These are phyloP conservation scores for Grammomys dolichurus DNA, from an alignment of 2,113 vertebrate genomes.

Conservation along the genomic window DNA sequence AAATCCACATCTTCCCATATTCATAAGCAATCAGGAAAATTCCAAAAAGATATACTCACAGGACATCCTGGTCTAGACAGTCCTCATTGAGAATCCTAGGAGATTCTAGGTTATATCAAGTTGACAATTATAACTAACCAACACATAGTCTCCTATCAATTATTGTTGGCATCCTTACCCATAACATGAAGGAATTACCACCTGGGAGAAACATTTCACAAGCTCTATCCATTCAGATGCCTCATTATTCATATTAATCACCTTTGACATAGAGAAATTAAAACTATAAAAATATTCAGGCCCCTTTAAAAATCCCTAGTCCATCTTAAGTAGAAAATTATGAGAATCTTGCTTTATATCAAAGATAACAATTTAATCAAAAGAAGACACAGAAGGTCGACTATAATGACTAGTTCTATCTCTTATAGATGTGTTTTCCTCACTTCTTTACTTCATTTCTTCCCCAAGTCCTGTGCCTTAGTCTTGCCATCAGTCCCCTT, in stretches of 20 bases:
- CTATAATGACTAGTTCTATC: slow-evolving; percentile 17
- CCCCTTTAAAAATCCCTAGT: not conserved
- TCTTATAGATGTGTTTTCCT: not conserved
- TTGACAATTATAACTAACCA: not conserved
- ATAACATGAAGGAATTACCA: not conserved
- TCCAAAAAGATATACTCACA: not conserved
- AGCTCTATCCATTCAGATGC: not conserved
- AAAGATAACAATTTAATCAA: slow-evolving; percentile 30
- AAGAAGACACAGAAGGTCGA: not conserved
- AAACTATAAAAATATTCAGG: not conserved
- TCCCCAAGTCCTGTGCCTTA: not conserved
- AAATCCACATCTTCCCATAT: not conserved
- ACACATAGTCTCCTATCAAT: not conserved
- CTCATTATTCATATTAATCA: not conserved
- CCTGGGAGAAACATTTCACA: not conserved
- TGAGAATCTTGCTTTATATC: not conserved
- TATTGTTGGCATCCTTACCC: not conserved
- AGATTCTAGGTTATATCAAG: not conserved
- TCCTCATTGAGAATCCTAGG: not conserved
- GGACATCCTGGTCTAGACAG: not conserved
- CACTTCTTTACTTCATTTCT: not conserved
- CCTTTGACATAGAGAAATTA: slow-evolving; percentile 30
- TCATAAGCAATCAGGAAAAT: not conserved
- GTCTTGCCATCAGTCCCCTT: not conserved
- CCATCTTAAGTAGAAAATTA: not conserved